These are phyloP conservation scores for Nasonia longicornis DNA, from an alignment of 1,140 invertebrate species.

Conservation along the genomic window DNA sequence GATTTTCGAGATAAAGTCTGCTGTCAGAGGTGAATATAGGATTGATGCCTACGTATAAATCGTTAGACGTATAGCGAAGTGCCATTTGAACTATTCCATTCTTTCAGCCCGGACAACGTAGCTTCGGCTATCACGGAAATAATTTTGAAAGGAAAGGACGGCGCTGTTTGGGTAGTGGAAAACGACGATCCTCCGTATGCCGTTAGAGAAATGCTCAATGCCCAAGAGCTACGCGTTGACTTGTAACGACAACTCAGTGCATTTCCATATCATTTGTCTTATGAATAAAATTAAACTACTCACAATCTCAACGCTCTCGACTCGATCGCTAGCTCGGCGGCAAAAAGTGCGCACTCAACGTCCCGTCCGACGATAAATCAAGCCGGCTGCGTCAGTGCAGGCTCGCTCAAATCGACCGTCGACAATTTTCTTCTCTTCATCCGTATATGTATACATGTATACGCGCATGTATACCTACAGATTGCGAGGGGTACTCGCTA, in stretches of 20 bases:
- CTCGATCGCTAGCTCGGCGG: not conserved
- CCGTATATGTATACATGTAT: not conserved
- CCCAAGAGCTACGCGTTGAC: too few relatives aligned
- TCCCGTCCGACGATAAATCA: not conserved
- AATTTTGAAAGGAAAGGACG: constrained; percentile 64
- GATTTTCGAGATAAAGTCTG: constrained; percentile 44
- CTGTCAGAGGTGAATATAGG: constrained; percentile 33
- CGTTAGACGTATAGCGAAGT: not conserved
- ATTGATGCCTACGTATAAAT: constrained; percentile 26
- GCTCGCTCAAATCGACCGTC: not conserved
- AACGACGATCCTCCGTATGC: constrained; percentile 64
- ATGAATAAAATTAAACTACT: not conserved
- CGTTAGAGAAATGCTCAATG: constrained; percentile 44
- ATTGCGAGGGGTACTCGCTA: not conserved
- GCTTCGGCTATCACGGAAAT: constrained; percentile 64
- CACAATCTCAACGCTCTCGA: not conserved
- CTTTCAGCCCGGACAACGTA: constrained; percentile 63
- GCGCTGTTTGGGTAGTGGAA: constrained; percentile 66
- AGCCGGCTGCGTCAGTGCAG: not conserved
- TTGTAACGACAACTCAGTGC: too few relatives aligned
- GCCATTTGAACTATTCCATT: not conserved
- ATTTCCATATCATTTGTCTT: too few relatives aligned
- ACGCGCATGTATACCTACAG: not conserved
- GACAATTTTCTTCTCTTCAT: not conserved
- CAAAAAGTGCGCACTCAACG: not conserved